These are phyloP conservation scores for Alectura lathami DNA, from an alignment of 2,113 vertebrate genomes.

Conservation along the genomic window DNA sequence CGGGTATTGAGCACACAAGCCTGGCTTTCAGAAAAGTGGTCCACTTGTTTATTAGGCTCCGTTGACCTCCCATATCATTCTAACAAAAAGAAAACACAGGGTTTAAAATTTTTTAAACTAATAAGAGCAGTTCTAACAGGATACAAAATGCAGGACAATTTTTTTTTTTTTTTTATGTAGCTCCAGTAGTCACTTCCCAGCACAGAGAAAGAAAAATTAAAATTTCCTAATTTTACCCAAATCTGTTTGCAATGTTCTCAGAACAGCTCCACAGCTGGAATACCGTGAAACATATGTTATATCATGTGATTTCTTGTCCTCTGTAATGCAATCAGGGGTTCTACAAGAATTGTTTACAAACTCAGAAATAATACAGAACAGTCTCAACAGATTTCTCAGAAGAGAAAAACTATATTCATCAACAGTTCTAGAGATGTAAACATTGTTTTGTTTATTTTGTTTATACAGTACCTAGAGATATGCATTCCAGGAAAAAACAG, in stretches of 20 bases:
- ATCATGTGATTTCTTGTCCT: background rate
- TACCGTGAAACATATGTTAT: background rate
- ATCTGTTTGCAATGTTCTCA: background rate
- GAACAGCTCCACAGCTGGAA: background rate
- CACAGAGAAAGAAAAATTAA: background rate
- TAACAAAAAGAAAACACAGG: conserved; percentile 64
- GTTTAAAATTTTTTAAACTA: background rate
- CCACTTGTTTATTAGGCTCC: conserved; percentile 98
- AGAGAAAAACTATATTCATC: background rate
- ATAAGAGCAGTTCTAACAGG: background rate
- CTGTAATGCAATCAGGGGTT: background rate
- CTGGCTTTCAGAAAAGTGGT: conserved; percentile 97
- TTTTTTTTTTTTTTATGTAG: background rate
- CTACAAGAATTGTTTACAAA: background rate
- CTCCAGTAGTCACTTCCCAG: background rate
- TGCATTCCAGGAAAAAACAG: background rate
- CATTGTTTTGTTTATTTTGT: background rate
- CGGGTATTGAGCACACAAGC: conserved; percentile 93
- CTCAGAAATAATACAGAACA: background rate
- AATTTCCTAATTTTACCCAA: background rate
- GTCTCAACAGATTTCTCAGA: background rate
- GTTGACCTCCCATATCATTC: conserved; percentile 96
- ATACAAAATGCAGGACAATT: background rate
- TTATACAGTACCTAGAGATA: background rate
- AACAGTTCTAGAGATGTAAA: background rate